Evolutionary conservation across 2,888 invertebrate genomes (phyloP), one percentile per base, ranked within the genome.

Genomic region (Phytoseiulus persimilis): DNA sequence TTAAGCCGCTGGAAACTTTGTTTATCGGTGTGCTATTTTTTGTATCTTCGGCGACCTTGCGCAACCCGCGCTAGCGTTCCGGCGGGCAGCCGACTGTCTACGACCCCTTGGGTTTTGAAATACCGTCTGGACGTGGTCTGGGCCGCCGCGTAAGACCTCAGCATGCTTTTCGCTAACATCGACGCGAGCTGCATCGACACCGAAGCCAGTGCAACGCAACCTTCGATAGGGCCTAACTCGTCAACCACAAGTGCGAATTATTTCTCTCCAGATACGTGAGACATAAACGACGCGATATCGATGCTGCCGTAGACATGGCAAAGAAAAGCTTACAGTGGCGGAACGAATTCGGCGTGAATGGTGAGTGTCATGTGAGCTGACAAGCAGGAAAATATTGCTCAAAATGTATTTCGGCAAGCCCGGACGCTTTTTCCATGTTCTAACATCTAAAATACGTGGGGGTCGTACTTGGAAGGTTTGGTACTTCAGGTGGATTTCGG

Each of bases 311-410:
- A 0, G 94, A 94, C 89, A 96, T 96, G 95, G 93, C 97, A 0
- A 96, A 96, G 95, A 95, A 95, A 9, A 95, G 96, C 0, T 94
- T 96, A 91, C 94, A 94, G 91, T 98, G 97, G 97, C 94, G 98
- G 90, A 95, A 95, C 92, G 95, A 95, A 83, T 95, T 95, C 91
- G 95, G 95, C 0, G 94, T 95, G 0, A 96, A 96, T 93, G 95
- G 95, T 95, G 93, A 45, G 32, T 31, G 28, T 87, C 5, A 39
- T 9, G 39, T 6, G 39, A 6, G 39, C 3, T 39, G 33, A 92
- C 90, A 84, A 65, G 65, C 84, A 89, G 90, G 83, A 32, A 87
- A 89, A 90, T 90, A 83, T 90, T 45, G 90, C 45, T 83, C 83
- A 28, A 65, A 65, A 65, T 65, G 18, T 65, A 2, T 65, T 65